Evolutionary conservation across 1,140 invertebrate species (phyloP), one percentile per base, ranked within the genome.

Genomic region (Drosophila lini): DNA sequence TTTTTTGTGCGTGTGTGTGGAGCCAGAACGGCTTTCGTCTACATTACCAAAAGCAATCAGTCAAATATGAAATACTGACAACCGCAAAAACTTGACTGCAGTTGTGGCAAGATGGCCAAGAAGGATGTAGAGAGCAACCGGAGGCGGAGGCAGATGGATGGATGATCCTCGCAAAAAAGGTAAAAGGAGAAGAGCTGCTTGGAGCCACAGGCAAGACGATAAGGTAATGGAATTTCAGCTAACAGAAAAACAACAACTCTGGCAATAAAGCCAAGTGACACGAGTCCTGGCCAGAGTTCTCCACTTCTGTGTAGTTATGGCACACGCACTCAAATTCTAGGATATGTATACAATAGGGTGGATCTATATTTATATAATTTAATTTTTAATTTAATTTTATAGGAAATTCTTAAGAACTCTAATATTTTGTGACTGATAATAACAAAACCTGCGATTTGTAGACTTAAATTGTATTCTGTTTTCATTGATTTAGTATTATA

Each of bases 11-110:
- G 25, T 53, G 19, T 38, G 50, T 15, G 28, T 50, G 47, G n/a
- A 50, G 15, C 15, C 45, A 5, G 16, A 36, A 47, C 41, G 22
- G 74, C 73, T 59, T 89, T 67, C 80, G 73, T 71, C 69, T 78
- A 63, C 44, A 65, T 89, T 84, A 84, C 84, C 84, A 89, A 89
- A 81, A 69, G 84, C 84, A 89, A 89, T 89, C 84, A 89, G 74
- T 89, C 85, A 89, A 89, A 89, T 81, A 81, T 90, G 81, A 84
- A 89, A 84, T 76, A 71, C 80, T 74, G 78, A 67, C 78, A 81
- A 42, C 85, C 85, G 41, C 84, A 90, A 77, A 71, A 74, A 89
- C 77, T 88, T 83, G 71, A 80, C 84, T 83, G 71, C 68, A 78
- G 68, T 77, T 41, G 56, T 40, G 56, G 58, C 67, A 28, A 70